Conservation (phyloP, 2,113 vertebrate genomes). For the Myiopsitta monachus region DNA sequence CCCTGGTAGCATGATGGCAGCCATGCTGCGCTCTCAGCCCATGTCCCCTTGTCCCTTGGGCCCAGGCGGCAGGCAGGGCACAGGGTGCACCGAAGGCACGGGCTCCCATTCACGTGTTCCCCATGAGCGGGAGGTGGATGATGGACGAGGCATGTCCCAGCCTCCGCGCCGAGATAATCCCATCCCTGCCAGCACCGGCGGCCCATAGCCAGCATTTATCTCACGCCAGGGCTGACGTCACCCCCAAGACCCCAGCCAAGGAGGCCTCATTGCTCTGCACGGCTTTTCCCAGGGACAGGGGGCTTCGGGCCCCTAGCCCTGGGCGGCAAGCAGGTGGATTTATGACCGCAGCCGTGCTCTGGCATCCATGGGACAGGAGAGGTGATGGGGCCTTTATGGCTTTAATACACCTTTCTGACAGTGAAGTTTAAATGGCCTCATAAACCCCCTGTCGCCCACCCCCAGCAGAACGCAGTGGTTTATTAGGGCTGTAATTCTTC, state of each 20-base stretch:
- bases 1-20: accelerated
- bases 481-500: constrained; percentile 68
- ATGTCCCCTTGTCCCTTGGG: neutral
- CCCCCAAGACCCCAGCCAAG: neutral
- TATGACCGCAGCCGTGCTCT: neutral
- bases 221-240: neutral
- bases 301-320: neutral
- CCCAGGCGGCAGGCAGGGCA: neutral
- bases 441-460: constrained; percentile 34
- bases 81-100: accelerated
- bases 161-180: neutral
- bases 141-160: neutral
- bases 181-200: neutral
- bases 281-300: constrained; percentile 12
- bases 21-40: accelerated
- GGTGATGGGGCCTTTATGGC: constrained; percentile 24
- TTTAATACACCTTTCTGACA: constrained; percentile 68
- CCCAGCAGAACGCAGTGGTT: constrained; percentile 45
- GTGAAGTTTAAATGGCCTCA: constrained; percentile 61
- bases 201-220: neutral
- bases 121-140: neutral
- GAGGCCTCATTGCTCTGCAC: neutral
- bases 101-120: neutral
- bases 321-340: constrained; percentile 35
- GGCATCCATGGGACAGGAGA: neutral